A percentile compares a stretch with the other conserved stretches of the same genome.
phyloP scores from a whole-genome alignment of 2,797 vertebrate species.

The Lacerta bilineata region DNA sequence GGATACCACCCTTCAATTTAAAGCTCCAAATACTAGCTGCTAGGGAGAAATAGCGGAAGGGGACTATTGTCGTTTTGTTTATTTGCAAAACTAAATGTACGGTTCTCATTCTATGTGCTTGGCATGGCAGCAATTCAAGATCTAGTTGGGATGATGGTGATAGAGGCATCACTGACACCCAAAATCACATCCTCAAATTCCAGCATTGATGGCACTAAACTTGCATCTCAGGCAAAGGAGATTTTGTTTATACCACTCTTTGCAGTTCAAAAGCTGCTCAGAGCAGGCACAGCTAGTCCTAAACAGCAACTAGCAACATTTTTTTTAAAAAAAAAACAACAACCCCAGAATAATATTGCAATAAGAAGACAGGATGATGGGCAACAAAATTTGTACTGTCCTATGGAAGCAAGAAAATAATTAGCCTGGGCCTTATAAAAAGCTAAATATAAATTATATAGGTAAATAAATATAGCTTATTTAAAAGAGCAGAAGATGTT shows the following conservation, averaged over 20 bases:
- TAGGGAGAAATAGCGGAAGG: background rate
- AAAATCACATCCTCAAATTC: background rate
- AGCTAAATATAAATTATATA: background rate
- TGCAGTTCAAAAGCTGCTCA: background rate
- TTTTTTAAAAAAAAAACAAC: background rate
- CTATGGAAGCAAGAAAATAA: background rate
- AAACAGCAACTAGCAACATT: background rate
- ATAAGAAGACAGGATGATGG: background rate
- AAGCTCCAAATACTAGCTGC: background rate
- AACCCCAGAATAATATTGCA: background rate
- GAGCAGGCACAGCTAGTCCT: no score
- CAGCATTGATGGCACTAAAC: background rate
- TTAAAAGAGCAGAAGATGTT: background rate
- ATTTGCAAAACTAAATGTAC: background rate
- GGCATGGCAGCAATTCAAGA: background rate
- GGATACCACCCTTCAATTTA: no score
- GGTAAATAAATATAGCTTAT: background rate
- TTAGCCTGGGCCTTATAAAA: background rate
- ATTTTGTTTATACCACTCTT: background rate
- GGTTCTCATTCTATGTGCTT: background rate
- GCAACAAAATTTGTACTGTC: background rate
- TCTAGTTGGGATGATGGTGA: background rate
- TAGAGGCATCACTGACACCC: background rate
- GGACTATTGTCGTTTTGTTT: background rate
- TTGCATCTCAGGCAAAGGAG: background rate